phyloP scores from a whole-genome alignment of 2,888 invertebrate species.

The Brachypalpus laphriformis region DNA sequence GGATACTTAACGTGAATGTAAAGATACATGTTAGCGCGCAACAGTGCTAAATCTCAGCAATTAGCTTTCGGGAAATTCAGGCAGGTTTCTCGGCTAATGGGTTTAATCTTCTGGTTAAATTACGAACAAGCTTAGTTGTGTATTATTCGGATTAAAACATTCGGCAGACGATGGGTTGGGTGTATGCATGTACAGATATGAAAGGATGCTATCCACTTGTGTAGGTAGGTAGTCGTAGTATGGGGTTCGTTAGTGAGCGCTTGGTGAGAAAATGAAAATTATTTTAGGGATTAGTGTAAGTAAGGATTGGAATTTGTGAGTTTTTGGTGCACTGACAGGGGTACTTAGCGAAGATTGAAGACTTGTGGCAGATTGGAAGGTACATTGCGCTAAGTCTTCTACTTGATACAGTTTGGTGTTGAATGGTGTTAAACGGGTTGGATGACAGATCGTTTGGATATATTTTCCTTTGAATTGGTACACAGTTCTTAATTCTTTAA shows the following conservation, averaged over 20 bases:
- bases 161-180: slow-evolving; percentile 33
- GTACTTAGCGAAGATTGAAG: background rate
- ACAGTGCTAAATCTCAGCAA: slow-evolving; percentile 56
- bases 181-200: background rate
- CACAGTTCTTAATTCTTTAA: no score
- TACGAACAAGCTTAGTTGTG: slow-evolving; percentile 59
- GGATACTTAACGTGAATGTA: background rate
- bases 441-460: no score
- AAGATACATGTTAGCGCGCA: slow-evolving; percentile 15
- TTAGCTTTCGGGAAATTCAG: slow-evolving; percentile 55
- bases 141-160: slow-evolving; percentile 67
- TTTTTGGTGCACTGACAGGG: background rate
- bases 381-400: background rate
- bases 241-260: background rate
- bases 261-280: slow-evolving; percentile 39
- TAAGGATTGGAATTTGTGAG: slow-evolving; percentile 8
- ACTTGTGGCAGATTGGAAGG: background rate
- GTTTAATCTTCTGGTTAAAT: slow-evolving; percentile 66
- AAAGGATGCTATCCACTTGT: background rate
- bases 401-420: background rate
- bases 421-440: background rate
- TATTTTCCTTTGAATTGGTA: no score
- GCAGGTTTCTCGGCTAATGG: slow-evolving; percentile 58
- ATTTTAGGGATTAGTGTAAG: slow-evolving; percentile 41
- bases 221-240: background rate